Percentiles rank a stretch among this genome's conserved stretches.
These are phyloP conservation scores for Unio pictorum DNA, from an alignment of 2,888 invertebrate species.

Conservation along the genomic window DNA sequence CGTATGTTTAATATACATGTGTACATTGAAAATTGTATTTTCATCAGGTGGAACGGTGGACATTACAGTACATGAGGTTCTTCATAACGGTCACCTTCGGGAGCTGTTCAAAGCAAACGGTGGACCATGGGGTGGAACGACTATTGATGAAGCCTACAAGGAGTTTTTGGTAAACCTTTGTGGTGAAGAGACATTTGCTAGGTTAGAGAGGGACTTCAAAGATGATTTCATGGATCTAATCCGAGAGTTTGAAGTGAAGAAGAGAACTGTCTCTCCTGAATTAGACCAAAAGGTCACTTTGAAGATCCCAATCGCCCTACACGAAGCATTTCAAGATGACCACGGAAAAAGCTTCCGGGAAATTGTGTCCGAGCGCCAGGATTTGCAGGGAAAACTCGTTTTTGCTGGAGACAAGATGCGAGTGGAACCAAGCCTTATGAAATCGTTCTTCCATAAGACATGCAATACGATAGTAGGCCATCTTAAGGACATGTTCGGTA, in stretches of 20 bases:
- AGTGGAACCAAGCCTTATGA: conserved; percentile 6
- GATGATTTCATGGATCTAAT: conserved; percentile 3
- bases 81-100: too few species aligned
- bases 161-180: too few species aligned
- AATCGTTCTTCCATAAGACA: conserved; percentile 10
- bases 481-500: conserved; percentile 5
- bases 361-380: neutral
- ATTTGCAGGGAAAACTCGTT: neutral
- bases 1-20: too few species aligned
- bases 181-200: too few species aligned
- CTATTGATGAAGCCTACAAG: too few species aligned
- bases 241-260: conserved; percentile 4
- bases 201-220: neutral
- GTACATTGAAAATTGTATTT: too few species aligned
- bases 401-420: conserved; percentile 5
- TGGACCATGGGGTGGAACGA: too few species aligned
- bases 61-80: too few species aligned
- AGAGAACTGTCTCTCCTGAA: conserved; percentile 1
- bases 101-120: too few species aligned
- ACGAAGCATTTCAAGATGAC: neutral
- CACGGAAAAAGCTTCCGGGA: neutral
- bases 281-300: neutral
- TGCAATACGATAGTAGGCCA: conserved; percentile 8
- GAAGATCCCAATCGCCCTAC: conserved; percentile 1
- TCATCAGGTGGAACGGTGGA: too few species aligned